These are phyloP conservation scores for Oenanthe oenanthe DNA, from an alignment of 2,113 vertebrate genomes.

Conservation along the genomic window DNA sequence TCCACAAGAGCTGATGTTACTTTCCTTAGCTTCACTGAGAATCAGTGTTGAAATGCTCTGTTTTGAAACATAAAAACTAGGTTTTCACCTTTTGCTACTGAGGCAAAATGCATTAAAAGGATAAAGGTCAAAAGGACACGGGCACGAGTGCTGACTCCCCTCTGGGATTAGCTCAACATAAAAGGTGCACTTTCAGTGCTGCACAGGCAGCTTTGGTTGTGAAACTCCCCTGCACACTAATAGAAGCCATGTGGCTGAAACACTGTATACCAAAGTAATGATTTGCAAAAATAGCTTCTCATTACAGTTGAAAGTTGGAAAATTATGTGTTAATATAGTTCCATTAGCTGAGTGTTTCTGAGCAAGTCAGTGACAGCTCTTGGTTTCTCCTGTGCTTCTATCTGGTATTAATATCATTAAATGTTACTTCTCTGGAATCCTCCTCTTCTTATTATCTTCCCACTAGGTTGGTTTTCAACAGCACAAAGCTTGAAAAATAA, in stretches of 20 bases:
- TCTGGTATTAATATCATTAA: neutral
- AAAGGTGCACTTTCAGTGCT: slow-evolving; percentile 50
- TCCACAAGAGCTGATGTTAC: neutral
- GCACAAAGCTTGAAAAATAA: neutral
- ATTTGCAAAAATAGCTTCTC: slow-evolving; percentile 59
- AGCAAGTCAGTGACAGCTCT: neutral
- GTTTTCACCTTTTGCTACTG: slow-evolving; percentile 56
- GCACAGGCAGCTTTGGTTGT: slow-evolving; percentile 41
- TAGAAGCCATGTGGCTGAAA: slow-evolving; percentile 54
- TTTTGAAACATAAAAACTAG: slow-evolving; percentile 47
- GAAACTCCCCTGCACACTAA: slow-evolving; percentile 42
- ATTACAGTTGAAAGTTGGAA: slow-evolving; percentile 31
- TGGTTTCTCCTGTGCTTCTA: neutral
- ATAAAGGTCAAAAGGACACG: slow-evolving; percentile 56
- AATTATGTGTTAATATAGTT: slow-evolving; percentile 49
- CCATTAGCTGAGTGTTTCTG: slow-evolving; percentile 54
- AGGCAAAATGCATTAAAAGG: slow-evolving; percentile 58
- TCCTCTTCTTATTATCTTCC: neutral
- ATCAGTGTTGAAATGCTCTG: neutral
- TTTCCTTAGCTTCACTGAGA: slow-evolving; percentile 35
- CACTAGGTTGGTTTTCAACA: neutral
- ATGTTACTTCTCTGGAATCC: neutral
- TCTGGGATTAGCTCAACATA: slow-evolving; percentile 65
- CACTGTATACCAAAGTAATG: neutral
- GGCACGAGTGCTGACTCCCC: slow-evolving; percentile 25